These are phyloP conservation scores for Tuta absoluta DNA, from an alignment of 2,888 invertebrate genomes.

Conservation along the genomic window DNA sequence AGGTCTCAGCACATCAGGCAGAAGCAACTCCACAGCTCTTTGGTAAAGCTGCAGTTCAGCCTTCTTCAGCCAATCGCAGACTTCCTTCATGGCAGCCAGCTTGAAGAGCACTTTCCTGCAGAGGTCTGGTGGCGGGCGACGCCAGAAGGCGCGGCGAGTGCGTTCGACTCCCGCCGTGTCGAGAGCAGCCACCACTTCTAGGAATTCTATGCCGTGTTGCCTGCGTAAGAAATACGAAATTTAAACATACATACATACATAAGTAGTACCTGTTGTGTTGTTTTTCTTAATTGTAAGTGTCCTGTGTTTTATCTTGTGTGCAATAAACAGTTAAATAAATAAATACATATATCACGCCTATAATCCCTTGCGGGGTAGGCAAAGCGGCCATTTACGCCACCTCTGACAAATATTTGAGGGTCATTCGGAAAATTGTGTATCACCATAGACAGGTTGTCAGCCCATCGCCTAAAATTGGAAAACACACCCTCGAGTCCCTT, in stretches of 20 bases:
- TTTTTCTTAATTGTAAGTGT: no score
- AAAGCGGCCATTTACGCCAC: no score
- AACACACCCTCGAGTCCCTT: no score
- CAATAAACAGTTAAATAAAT: no score
- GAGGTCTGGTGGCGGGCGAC: slow-evolving; percentile 88
- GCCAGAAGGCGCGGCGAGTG: slow-evolving; percentile 96
- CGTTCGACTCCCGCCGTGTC: slow-evolving; percentile 95
- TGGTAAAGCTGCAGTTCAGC: slow-evolving; percentile 98
- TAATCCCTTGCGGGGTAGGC: no score
- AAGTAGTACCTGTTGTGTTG: no score
- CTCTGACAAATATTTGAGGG: no score
- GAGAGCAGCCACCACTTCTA: slow-evolving; percentile 94
- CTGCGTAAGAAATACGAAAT: slow-evolving; percentile 58
- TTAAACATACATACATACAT: background rate
- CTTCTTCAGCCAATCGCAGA: slow-evolving; percentile 89
- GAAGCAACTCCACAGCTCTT: slow-evolving; percentile 95
- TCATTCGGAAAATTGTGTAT: no score
- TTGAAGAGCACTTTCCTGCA: slow-evolving; percentile 95
- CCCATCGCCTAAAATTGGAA: no score
- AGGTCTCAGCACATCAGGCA: slow-evolving; percentile 97
- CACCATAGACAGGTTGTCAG: no score
- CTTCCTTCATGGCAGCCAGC: slow-evolving; percentile 77
- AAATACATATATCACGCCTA: no score
- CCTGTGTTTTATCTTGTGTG: no score
- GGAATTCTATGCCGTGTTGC: slow-evolving; percentile 95